Percentiles rank a stretch among this genome's conserved stretches.
Conservation (phyloP, 2,113 vertebrate species). For the Trichomycterus rosablanca region DNA sequence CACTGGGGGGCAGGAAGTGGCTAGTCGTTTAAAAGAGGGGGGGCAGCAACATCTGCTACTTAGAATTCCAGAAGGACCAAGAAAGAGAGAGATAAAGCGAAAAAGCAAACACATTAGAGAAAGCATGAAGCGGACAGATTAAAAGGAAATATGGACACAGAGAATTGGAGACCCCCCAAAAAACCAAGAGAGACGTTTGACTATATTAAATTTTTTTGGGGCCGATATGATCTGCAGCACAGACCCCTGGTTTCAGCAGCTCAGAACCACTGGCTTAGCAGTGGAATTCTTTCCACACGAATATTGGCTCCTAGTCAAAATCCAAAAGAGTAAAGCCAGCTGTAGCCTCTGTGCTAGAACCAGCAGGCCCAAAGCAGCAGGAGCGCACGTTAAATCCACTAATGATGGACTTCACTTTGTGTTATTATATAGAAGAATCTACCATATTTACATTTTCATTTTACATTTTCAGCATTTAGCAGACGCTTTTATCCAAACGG, state of each 20-base stretch:
- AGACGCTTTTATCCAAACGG: too few relatives aligned
- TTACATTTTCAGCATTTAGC: too few relatives aligned
- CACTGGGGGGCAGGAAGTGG: conserved; percentile 67
- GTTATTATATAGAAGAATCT: conserved; percentile 6
- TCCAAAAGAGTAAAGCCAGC: conserved; percentile 30
- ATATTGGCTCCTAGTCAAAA: conserved; percentile 32
- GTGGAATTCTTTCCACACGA: conserved; percentile 37
- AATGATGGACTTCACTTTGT: conserved; percentile 9
- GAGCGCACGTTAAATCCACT: conserved; percentile 31
- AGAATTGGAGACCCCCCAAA: conserved; percentile 13
- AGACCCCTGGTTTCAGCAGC: conserved; percentile 4
- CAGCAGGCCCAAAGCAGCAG: conserved; percentile 24
- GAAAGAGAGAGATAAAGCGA: conserved; percentile 5
- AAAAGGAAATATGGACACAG: conserved; percentile 20
- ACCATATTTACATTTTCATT: too few relatives aligned
- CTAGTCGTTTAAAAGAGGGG: conserved; percentile 50
- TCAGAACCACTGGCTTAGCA: conserved; percentile 16
- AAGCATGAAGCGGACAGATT: conserved; percentile 19
- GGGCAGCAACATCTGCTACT: conserved; percentile 65
- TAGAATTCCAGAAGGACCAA: conserved; percentile 38
- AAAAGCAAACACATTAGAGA: background rate
- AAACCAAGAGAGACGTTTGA: conserved; percentile 24
- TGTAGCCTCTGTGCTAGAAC: conserved; percentile 1
- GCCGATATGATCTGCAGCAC: conserved; percentile 13
- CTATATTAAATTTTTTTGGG: conserved; percentile 8